Percentiles rank a stretch among this genome's conserved stretches.
Evolutionary conservation across 2,797 vertebrate genomes (phyloP).

Genomic region (Okamejei kenojei): DNA sequence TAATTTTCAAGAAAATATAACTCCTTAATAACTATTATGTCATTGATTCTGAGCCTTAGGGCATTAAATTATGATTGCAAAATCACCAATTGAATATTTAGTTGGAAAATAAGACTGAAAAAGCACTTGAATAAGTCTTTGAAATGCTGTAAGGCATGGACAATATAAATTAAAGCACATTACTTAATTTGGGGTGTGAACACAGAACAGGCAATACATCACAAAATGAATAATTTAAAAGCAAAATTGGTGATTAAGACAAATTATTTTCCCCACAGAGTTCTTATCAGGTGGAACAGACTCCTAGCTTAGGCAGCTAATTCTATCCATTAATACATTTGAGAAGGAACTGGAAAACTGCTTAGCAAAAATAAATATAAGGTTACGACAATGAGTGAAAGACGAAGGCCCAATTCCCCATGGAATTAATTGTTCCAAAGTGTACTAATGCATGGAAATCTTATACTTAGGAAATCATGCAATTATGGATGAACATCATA

Average conservation of each 20-base stretch:
- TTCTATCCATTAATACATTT: slow-evolving; percentile 15
- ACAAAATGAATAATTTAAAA: slow-evolving; percentile 30
- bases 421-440: background rate
- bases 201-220: background rate
- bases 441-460: background rate
- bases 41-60: background rate
- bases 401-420: background rate
- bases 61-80: background rate
- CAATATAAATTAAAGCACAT: background rate
- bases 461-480: background rate
- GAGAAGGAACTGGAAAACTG: slow-evolving; percentile 10
- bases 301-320: background rate
- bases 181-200: background rate
- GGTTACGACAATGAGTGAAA: background rate
- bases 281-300: slow-evolving; percentile 28
- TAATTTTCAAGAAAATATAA: slow-evolving; percentile 8
- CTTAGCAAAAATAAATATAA: slow-evolving; percentile 19
- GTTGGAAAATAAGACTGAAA: background rate
- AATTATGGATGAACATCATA: background rate
- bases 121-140: background rate
- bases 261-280: slow-evolving; percentile 12
- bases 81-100: background rate
- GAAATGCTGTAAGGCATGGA: background rate
- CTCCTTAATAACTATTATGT: background rate
- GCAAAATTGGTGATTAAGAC: slow-evolving; percentile 22